Base-by-base conservation (phyloP, 2,113 vertebrate species). In the Columba janthina region DNA sequence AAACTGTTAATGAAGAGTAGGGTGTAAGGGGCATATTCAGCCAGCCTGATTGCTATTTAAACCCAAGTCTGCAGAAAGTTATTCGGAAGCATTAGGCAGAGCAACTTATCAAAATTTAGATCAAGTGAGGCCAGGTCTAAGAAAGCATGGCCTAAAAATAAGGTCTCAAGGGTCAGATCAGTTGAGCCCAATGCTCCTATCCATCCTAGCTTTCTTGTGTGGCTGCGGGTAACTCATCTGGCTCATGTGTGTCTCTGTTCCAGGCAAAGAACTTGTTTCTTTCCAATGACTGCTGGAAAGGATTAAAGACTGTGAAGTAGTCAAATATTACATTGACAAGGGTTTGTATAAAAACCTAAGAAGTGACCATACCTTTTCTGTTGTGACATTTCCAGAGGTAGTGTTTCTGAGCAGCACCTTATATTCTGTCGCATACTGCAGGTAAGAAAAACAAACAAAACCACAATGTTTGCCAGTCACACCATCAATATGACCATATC, bases 371-470 rank as follows among this genome's bases (percentile, higher is more conserved):
- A 99, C 99, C 99, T 99, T 99, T 89, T 99, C 98, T 83, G 80
- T 77, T 3, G 98, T 98, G 48, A 70, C 4, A 13, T 99, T 99
- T 94, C 98, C 99, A 75, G 98, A 97, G 89, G 98, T 98, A 78
- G 96, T 92, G 67, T 99, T 99, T 85, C 97, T 97, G 64, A 71
- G 92, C 76, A 98, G 57, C 69, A 96, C 97, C 96, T 88, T 98
- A 91, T 99, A 99, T 15, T 98, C 97, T 3, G 99, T 99, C 2
- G 97, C 99, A 76, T 99, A 99, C 99, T 99, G 97, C 84, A 84
- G 26, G 40, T 22, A 74, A 81, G 73, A 86, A 81, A 92, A 67
- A 20, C 12, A 84, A 73, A 74, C 10, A 56, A 54, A 93, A 57
- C 1, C 7, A 87, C 32, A 93, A 3, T 9, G 38, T 70, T 78